These are phyloP conservation scores for Bambusicola thoracicus DNA, from an alignment of 2,113 vertebrate species.

Conservation along the genomic window DNA sequence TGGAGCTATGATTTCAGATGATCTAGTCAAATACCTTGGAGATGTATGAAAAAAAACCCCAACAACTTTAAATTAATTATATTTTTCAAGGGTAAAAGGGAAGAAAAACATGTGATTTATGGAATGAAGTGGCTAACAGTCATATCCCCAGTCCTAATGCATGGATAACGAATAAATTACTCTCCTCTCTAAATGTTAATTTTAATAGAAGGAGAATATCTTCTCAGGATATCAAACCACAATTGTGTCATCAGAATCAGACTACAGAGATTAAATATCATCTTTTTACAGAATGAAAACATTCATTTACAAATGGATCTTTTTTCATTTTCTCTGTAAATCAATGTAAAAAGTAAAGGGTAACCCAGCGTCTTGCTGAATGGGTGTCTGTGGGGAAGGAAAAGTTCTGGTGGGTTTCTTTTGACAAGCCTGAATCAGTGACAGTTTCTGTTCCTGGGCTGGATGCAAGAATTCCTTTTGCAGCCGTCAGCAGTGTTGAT, in stretches of 20 bases:
- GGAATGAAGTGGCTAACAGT: not conserved
- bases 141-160: not conserved
- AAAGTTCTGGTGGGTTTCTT: not conserved
- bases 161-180: not conserved
- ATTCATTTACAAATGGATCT: too few relatives aligned
- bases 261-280: not conserved
- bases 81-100: not conserved
- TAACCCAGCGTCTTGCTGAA: not conserved
- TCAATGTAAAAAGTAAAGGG: not conserved
- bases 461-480: not conserved
- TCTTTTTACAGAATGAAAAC: not conserved
- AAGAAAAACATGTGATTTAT: not conserved
- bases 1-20: not conserved
- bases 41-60: not conserved
- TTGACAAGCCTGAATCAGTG: not conserved
- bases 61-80: not conserved
- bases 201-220: not conserved
- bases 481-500: not conserved
- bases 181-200: not conserved
- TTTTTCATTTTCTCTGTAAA: not conserved
- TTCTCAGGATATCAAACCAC: not conserved
- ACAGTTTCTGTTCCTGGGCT: not conserved
- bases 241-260: not conserved
- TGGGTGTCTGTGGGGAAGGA: not conserved
- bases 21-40: constrained; percentile 8